These are phyloP conservation scores for Chascanopsetta lugubris DNA, from an alignment of 2,113 vertebrate genomes.

Conservation along the genomic window DNA sequence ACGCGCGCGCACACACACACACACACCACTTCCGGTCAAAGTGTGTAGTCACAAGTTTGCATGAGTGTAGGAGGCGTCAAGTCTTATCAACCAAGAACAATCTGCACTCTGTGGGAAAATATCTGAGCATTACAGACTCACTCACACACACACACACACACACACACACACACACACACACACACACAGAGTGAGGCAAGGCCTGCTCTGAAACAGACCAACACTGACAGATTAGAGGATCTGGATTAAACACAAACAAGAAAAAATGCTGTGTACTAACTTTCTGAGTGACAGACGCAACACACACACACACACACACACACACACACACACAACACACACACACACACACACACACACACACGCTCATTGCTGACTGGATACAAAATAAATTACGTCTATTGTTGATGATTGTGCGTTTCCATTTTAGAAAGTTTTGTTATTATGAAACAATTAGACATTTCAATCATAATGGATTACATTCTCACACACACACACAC, in stretches of 20 bases:
- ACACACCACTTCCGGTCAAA: neutral
- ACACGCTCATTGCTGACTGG: neutral
- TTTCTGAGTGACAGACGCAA: neutral
- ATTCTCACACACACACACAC: too few relatives aligned
- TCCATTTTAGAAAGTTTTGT: too few relatives aligned
- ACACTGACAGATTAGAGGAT: neutral
- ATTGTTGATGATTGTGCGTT: neutral
- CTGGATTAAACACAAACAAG: conserved; percentile 3
- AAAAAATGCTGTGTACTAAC: conserved; percentile 2
- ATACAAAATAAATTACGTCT: too few relatives aligned
- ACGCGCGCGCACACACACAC: too few relatives aligned
- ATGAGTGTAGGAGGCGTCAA: conserved; percentile 2
- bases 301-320: neutral
- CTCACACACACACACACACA: neutral
- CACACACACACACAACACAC: neutral
- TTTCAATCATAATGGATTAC: too few relatives aligned
- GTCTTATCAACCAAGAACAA: conserved; percentile 60
- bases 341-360: neutral
- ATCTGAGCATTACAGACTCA: conserved; percentile 33
- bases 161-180: conserved; percentile 8
- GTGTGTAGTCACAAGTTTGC: conserved; percentile 18
- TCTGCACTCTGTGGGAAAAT: conserved; percentile 46
- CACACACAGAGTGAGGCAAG: neutral
- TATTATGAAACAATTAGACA: too few relatives aligned
- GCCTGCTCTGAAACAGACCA: conserved; percentile 4